Conservation (phyloP, 2,888 invertebrate genomes). For the Drosophila sordidula region DNA sequence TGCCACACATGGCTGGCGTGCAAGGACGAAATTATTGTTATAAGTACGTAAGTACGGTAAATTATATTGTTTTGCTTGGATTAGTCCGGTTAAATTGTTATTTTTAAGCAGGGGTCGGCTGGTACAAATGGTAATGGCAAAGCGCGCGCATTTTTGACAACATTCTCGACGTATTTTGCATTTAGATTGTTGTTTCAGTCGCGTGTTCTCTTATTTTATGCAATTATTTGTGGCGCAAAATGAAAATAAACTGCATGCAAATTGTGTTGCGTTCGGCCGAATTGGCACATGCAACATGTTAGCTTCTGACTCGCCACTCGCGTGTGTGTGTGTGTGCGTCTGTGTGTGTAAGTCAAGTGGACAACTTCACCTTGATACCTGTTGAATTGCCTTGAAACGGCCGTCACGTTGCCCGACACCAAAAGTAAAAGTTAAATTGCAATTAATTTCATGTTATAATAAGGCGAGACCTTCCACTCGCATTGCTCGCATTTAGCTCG, state of each 20-base stretch:
- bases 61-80: constrained; percentile 67
- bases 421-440: constrained; percentile 42
- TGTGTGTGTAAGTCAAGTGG: constrained; percentile 44
- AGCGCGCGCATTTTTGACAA: constrained; percentile 57
- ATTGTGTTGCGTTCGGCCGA: constrained; percentile 20
- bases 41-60: constrained; percentile 19
- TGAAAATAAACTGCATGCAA: constrained; percentile 57
- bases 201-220: constrained; percentile 53
- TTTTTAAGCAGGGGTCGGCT: constrained; percentile 47
- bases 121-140: constrained; percentile 41
- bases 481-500: constrained; percentile 17
- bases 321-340: constrained; percentile 1
- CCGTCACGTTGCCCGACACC: background rate
- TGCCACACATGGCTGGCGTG: constrained; percentile 32
- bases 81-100: constrained; percentile 61
- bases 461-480: constrained; percentile 34
- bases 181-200: constrained; percentile 37
- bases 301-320: constrained; percentile 46
- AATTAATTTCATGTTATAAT: constrained; percentile 65
- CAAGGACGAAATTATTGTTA: constrained; percentile 41
- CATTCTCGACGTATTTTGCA: constrained; percentile 34
- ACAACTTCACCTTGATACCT: constrained; percentile 69
- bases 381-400: constrained; percentile 59
- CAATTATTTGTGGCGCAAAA: constrained; percentile 66
- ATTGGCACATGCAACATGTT: constrained; percentile 69